A percentile compares a stretch with the other conserved stretches of the same genome.
Conservation (phyloP, 2,888 invertebrate genomes). For the Drymonia ruficornis region DNA sequence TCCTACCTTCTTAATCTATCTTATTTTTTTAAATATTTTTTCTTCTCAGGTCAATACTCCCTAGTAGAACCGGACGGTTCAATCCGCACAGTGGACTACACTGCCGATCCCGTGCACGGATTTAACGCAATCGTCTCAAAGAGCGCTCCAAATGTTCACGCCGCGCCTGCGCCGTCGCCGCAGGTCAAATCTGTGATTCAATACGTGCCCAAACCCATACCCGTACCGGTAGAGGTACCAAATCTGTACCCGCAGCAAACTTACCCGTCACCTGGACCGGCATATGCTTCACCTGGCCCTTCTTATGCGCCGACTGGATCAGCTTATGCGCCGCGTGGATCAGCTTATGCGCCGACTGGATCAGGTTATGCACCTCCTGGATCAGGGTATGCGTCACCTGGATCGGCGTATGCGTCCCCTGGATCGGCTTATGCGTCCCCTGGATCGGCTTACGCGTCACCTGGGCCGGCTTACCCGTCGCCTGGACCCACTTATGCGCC, state of each 20-base stretch:
- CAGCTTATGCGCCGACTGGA: neutral
- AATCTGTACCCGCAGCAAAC: constrained; percentile 41
- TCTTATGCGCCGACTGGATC: constrained; percentile 29
- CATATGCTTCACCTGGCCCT: neutral
- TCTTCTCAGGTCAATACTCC: constrained; percentile 75
- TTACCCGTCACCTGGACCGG: constrained; percentile 42
- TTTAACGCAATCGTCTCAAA: constrained; percentile 85
- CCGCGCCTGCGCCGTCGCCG: constrained; percentile 46
- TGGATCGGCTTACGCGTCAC: neutral
- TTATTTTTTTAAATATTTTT: no score
- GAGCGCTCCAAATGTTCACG: constrained; percentile 77
- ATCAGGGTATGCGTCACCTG: neutral
- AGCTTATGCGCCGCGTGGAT: neutral
- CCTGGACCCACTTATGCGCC: constrained; percentile 24
- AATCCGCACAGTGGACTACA: constrained; percentile 83
- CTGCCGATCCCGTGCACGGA: constrained; percentile 84
- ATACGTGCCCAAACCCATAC: constrained; percentile 58
- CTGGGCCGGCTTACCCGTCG: neutral
- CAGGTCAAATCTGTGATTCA: constrained; percentile 46
- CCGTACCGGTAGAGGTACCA: constrained; percentile 69
- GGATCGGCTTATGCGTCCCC: neutral
- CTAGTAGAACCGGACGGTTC: constrained; percentile 82
- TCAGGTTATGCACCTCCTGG: neutral
- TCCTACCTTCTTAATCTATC: neutral
- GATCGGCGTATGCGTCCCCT: neutral